Percentiles rank a stretch among this genome's conserved stretches.
Evolutionary conservation across 2,888 invertebrate genomes (phyloP).

Genomic region (Aspidiotus rigidus): DNA sequence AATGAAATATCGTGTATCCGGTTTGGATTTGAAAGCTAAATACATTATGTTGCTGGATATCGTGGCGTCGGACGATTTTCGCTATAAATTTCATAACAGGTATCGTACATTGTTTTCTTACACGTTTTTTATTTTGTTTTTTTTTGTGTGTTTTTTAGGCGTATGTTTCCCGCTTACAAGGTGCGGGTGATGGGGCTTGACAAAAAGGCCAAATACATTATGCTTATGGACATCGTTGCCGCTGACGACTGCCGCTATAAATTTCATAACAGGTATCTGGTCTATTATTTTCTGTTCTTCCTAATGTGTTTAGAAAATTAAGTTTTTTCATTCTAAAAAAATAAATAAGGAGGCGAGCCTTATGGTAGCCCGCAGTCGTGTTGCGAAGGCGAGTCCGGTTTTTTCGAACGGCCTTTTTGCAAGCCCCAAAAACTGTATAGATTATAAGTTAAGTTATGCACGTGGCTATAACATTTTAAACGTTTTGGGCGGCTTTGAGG

Average conservation of each 20-base stretch:
- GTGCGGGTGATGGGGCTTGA: slow-evolving; percentile 92
- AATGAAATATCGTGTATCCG: slow-evolving; percentile 97
- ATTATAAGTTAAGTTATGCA: too few relatives aligned
- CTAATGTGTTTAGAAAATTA: not conserved
- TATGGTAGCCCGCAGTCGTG: slow-evolving; percentile 2
- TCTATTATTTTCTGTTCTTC: slow-evolving; percentile 28
- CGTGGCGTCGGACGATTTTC: slow-evolving; percentile 96
- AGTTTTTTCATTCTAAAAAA: not conserved
- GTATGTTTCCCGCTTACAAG: slow-evolving; percentile 97
- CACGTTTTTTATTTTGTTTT: slow-evolving; percentile 35
- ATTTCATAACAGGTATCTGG: slow-evolving; percentile 76
- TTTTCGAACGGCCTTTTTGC: slow-evolving; percentile 21
- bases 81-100: slow-evolving; percentile 97
- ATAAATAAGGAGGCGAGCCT: not conserved
- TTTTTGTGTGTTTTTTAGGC: slow-evolving; percentile 53
- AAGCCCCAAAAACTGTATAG: slow-evolving; percentile 15
- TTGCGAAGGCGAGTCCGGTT: slow-evolving; percentile 12
- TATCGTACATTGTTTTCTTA: slow-evolving; percentile 42
- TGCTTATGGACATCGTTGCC: slow-evolving; percentile 94
- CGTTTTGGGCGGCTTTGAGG: too few relatives aligned
- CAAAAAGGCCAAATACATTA: slow-evolving; percentile 94
- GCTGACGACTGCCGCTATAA: slow-evolving; percentile 93
- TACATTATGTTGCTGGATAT: slow-evolving; percentile 98
- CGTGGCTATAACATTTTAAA: too few relatives aligned
- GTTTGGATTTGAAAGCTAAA: slow-evolving; percentile 96